These are phyloP conservation scores for Corythucha ciliata DNA, from an alignment of 2,888 invertebrate genomes.

Conservation along the genomic window DNA sequence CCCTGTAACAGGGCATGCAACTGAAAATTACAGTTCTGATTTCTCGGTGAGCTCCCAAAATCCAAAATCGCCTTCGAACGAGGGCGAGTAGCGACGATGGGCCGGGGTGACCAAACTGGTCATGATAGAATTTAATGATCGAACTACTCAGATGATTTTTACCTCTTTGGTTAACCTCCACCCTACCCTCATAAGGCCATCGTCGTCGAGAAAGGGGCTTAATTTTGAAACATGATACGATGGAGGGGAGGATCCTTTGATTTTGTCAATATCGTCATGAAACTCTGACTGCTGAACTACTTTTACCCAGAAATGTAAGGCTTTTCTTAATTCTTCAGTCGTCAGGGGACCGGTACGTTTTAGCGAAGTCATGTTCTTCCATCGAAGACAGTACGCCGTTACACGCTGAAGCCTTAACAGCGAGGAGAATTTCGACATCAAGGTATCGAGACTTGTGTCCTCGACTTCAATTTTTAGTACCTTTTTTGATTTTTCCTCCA, in stretches of 20 bases:
- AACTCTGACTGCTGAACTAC: neutral
- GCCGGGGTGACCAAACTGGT: slow-evolving; percentile 21
- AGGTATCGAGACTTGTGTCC: no score
- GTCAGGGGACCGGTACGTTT: neutral
- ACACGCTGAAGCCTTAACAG: no score
- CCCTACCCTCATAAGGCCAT: slow-evolving; percentile 27
- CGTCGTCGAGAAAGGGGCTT: slow-evolving; percentile 21
- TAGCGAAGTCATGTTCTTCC: no score
- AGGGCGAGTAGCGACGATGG: slow-evolving; percentile 11
- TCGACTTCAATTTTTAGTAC: no score
- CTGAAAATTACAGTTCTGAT: slow-evolving; percentile 3
- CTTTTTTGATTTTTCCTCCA: no score
- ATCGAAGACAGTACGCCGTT: no score
- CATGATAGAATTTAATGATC: slow-evolving; percentile 22
- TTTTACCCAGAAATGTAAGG: neutral
- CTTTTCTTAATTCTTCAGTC: neutral
- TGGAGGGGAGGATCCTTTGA: neutral
- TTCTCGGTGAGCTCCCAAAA: slow-evolving; percentile 12
- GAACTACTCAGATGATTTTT: slow-evolving; percentile 12
- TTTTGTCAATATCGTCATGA: neutral
- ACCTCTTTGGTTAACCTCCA: slow-evolving; percentile 19
- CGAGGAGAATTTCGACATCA: no score
- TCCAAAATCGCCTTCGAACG: slow-evolving; percentile 22
- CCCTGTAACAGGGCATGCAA: slow-evolving; percentile 22
- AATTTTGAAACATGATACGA: neutral